Base-by-base conservation (phyloP, 2,888 invertebrate species). In the Taphrorychus bicolor region DNA sequence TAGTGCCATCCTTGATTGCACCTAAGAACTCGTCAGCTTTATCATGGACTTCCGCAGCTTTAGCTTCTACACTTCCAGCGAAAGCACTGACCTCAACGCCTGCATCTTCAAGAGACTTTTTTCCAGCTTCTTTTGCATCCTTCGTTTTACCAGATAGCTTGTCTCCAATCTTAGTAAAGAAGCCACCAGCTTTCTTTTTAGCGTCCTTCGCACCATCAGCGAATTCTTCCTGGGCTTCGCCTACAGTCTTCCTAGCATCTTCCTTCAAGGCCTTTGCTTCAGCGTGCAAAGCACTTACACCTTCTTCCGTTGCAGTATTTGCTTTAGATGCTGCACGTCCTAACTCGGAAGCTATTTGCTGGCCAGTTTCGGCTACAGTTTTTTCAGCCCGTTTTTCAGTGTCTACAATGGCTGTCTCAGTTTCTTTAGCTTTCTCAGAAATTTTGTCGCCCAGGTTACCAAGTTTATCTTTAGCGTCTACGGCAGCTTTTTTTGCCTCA, bases 121-220 rank as follows among this genome's bases (percentile, higher is more conserved):
- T 52, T 16, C 16, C 48, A 14, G 48, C 48, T 71, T n/a, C 68
- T 52, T 42, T 70, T 70, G 2, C 70, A 69, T 72, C 68, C 65
- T 72, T 72, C n/a, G 71, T 45, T 45, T 72, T 72, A 2, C 71
- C 72, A 1, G 59, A 64, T n/a, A 67, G 58, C 53, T 73, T 72
- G 4, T 68, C 69, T 7, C 72, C 72, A 1, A 70, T 9, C 69
- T 73, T 73, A 19, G 63, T 68, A 19, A 75, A 70, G 19, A 74
- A 71, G 21, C 74, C 65, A 21, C 64, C 71, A 49, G 70, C 64
- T 24, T 54, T 54, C 32, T 24, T 54, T 54, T 73, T 59, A 53
- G 74, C 61, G 24, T 75, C 73, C 11, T 76, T 73, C 9, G 70
- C 53, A 2, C 63, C 70, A 1, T 74, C 76, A 2, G 76, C 71